These are phyloP conservation scores for Aselliscus stoliczkanus DNA, from an alignment of 2,797 vertebrate genomes.

Conservation along the genomic window DNA sequence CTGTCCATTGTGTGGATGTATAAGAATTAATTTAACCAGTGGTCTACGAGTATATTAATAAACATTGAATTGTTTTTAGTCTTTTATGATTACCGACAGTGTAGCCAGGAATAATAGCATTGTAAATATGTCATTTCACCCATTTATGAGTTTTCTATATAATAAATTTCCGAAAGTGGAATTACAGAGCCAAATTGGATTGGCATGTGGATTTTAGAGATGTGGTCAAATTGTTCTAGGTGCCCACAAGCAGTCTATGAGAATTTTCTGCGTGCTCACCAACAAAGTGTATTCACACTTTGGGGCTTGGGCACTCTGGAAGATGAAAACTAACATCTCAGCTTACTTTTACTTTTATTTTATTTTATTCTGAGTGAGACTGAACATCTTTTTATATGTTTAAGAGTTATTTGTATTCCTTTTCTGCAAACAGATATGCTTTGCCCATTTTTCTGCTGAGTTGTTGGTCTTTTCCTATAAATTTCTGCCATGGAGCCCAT, in stretches of 20 bases:
- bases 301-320: not conserved
- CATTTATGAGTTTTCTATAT: not conserved
- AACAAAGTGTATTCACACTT: not conserved
- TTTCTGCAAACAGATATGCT: not conserved
- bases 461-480: not conserved
- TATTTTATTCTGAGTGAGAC: not conserved
- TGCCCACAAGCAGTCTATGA: not conserved
- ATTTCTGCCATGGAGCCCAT: not conserved
- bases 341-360: not conserved
- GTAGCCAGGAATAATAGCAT: not conserved
- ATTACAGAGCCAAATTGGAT: not conserved
- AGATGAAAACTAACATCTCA: not conserved
- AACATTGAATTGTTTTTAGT: not conserved
- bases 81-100: not conserved
- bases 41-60: not conserved
- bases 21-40: not conserved
- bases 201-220: not conserved
- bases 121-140: not conserved
- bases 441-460: not conserved
- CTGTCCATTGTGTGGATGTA: not conserved
- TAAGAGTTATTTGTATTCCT: not conserved
- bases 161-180: not conserved
- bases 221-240: not conserved
- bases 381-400: not conserved
- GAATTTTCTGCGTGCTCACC: not conserved